Base-by-base conservation (phyloP, 2,113 vertebrate genomes). In the Ictidomys tridecemlineatus region DNA sequence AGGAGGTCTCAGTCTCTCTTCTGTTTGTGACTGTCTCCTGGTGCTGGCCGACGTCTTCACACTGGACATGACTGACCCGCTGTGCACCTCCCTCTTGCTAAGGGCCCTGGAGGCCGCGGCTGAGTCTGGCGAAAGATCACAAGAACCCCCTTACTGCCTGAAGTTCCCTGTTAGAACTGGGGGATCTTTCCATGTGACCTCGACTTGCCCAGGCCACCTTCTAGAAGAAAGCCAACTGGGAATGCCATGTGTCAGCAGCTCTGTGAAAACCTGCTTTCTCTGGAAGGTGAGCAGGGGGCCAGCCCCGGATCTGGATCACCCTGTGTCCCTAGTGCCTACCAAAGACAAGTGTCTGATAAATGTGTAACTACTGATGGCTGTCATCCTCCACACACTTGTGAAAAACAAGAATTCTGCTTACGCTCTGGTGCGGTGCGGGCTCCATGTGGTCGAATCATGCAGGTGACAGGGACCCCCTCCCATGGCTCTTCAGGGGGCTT, bases 341-440 rank as follows among this genome's bases (percentile, higher is more conserved):
- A 0, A 39, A 1, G 16, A 12, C 9, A 24, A 1, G 16, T 28
- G 3, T 70, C 17, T 74, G 78, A 32, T n/a, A 7, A 69, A 30
- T 1, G 1, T 67, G 7, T 2, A 14, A 4, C 16, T 51, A 2
- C 5, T 5, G 28, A 16, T 8, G 9, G 3, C 12, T 30, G 0
- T 34, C 13, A 16, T n/a, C 34, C 17, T 22, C 13, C 4, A 17
- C 12, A 28, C 39, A 22, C 51, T 24, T 17, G 12, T 16, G 22
- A 28, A 65, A 85, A 53, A 93, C 2, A 53, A 78, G 24, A 42
- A 28, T 2, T 45, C 63, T 45, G 11, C 73, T 42, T 28, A 32
- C 3, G 7, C 8, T 28, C 17, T n/a, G 4, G 2, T 37, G 24
- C 4, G 1, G 9, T 0, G 5, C 1, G 3, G 0, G 5, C 5